Conservation (phyloP, 1,140 invertebrate species). For the Ceratina calcarata region DNA sequence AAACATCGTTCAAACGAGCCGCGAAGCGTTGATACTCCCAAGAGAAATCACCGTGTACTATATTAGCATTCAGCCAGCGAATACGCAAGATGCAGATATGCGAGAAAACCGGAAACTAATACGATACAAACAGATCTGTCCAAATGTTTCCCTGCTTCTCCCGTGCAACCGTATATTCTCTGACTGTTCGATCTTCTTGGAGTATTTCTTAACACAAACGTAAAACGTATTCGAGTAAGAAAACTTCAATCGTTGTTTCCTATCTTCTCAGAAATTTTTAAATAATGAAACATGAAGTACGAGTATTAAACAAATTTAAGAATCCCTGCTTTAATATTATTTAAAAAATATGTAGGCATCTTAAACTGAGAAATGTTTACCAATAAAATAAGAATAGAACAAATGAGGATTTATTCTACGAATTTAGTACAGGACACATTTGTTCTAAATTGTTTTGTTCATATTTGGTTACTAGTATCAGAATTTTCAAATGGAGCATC, state of each 20-base stretch:
- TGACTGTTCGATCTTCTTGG: not conserved
- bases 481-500: not conserved
- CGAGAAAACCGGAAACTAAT: slow-evolving; percentile 44
- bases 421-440: not conserved
- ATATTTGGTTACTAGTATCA: too few relatives aligned
- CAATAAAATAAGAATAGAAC: not conserved
- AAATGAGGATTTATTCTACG: not conserved
- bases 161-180: not conserved
- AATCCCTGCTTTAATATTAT: too few relatives aligned
- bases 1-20: not conserved
- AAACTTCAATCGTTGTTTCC: not conserved
- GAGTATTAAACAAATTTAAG: too few relatives aligned
- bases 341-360: too few relatives aligned
- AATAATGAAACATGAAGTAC: too few relatives aligned
- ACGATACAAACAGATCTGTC: slow-evolving; percentile 8
- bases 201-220: not conserved
- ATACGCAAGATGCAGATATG: slow-evolving; percentile 13
- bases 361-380: too few relatives aligned
- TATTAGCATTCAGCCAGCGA: slow-evolving; percentile 4
- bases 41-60: slow-evolving; percentile 24
- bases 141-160: not conserved
- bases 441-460: too few relatives aligned
- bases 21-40: not conserved
- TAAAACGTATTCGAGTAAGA: not conserved
- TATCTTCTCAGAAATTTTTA: too few relatives aligned